Conservation (phyloP, 1,140 invertebrate species). For the Triops cancriformis region DNA sequence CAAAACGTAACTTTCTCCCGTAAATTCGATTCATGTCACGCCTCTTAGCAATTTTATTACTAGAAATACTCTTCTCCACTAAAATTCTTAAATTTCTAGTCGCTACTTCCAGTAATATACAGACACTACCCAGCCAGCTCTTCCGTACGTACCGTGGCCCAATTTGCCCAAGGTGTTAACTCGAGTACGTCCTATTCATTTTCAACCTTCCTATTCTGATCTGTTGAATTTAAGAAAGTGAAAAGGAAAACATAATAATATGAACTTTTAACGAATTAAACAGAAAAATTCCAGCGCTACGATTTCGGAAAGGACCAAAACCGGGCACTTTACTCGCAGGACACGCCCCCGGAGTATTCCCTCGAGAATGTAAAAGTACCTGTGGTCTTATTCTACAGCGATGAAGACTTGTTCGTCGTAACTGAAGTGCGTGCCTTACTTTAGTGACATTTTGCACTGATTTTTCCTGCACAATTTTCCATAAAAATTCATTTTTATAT, state of each 20-base stretch:
- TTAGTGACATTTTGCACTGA: no score
- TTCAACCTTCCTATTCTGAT: not conserved
- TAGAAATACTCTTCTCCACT: no score
- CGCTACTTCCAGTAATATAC: conserved; percentile 35
- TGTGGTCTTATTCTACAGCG: conserved; percentile 39
- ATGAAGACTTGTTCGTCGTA: conserved; percentile 42
- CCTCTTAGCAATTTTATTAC: no score
- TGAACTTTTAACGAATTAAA: not conserved
- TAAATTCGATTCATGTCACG: no score
- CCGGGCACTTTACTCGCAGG: conserved; percentile 32
- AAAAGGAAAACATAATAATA: conserved; percentile 29
- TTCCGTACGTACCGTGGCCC: conserved; percentile 31
- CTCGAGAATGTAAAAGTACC: conserved; percentile 38
- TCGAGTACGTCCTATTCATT: not conserved
- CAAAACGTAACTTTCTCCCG: no score
- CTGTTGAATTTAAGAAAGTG: conserved; percentile 15
- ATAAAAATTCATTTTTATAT: not conserved
- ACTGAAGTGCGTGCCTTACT: conserved; percentile 34
- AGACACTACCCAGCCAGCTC: conserved; percentile 33
- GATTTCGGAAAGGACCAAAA: conserved; percentile 27
- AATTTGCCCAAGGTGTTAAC: conserved; percentile 38
- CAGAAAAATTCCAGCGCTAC: conserved; percentile 12
- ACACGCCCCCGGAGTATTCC: conserved; percentile 40
- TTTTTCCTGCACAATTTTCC: not conserved
- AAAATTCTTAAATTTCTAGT: conserved; percentile 32